Evolutionary conservation across 2,797 vertebrate species (phyloP).

Genomic region (Sebastes aleutianus): DNA sequence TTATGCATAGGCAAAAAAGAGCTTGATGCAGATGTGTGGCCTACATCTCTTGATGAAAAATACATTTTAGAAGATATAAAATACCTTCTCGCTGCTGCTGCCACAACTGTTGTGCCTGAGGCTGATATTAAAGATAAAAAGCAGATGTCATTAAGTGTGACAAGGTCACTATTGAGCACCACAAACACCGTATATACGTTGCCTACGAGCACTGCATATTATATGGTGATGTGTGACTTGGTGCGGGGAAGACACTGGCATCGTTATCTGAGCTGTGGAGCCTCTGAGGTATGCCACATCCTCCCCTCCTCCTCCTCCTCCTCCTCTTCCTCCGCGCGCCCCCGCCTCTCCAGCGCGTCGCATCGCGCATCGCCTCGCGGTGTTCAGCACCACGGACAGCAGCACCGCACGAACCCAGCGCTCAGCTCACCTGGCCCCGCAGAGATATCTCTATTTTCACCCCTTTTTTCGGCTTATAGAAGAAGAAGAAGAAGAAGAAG

Average conservation of each 20-base stretch:
- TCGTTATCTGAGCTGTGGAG: conserved; percentile 30
- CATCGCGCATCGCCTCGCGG: conserved; percentile 55
- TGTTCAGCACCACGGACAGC: conserved; percentile 57
- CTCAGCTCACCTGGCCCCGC: conserved; percentile 69
- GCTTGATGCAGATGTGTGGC: not conserved
- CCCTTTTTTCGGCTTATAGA: not conserved
- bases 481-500: not conserved
- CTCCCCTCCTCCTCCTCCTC: not conserved
- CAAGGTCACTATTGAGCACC: conserved; percentile 28
- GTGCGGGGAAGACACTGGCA: conserved; percentile 48
- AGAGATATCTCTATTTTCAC: conserved; percentile 4
- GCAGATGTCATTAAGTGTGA: conserved; percentile 12
- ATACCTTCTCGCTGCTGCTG: not conserved
- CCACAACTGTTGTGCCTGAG: not conserved
- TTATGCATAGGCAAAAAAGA: not conserved
- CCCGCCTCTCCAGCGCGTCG: conserved; percentile 68
- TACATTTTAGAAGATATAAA: not conserved
- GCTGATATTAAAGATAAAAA: conserved; percentile 1
- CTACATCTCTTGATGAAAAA: not conserved
- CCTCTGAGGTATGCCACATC: conserved; percentile 50
- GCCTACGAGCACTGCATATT: conserved; percentile 29
- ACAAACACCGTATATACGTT: not conserved
- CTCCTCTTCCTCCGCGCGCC: conserved; percentile 27
- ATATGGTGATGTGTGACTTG: conserved; percentile 41
- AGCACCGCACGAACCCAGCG: conserved; percentile 39